Percentiles rank a stretch among this genome's conserved stretches.
These are phyloP conservation scores for Tipula vernalis DNA, from an alignment of 2,888 invertebrate species.

Conservation along the genomic window DNA sequence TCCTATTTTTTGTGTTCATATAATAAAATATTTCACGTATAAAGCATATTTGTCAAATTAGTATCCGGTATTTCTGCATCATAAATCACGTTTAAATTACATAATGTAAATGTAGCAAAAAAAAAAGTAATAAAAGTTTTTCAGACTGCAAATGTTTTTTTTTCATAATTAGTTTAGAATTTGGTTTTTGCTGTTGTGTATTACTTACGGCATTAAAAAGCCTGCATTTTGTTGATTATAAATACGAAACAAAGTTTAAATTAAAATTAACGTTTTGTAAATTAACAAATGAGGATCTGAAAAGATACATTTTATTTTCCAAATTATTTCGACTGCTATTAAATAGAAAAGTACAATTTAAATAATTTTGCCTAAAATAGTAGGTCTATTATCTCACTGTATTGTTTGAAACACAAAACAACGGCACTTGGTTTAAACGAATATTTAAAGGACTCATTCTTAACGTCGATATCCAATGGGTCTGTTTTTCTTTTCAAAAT, in stretches of 20 bases:
- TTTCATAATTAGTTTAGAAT: neutral
- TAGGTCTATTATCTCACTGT: neutral
- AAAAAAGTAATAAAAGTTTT: neutral
- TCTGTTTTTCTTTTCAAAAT: too few relatives aligned
- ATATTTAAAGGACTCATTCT: too few relatives aligned
- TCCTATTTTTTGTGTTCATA: neutral
- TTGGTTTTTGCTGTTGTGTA: neutral
- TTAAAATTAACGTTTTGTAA: neutral
- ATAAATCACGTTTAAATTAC: neutral
- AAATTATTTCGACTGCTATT: neutral
- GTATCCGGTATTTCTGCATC: neutral
- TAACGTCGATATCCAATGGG: too few relatives aligned
- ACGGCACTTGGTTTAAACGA: too few relatives aligned
- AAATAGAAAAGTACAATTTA: neutral
- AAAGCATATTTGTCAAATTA: neutral
- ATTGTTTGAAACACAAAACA: too few relatives aligned
- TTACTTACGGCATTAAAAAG: neutral
- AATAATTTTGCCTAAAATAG: neutral
- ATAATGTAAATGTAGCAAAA: neutral
- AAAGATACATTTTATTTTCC: neutral
- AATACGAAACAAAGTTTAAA: neutral
- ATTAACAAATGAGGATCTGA: neutral
- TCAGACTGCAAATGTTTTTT: neutral
- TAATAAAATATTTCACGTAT: neutral
- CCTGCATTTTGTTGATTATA: neutral